Conservation (phyloP, 2,888 invertebrate species). For the Zygaena filipendulae region DNA sequence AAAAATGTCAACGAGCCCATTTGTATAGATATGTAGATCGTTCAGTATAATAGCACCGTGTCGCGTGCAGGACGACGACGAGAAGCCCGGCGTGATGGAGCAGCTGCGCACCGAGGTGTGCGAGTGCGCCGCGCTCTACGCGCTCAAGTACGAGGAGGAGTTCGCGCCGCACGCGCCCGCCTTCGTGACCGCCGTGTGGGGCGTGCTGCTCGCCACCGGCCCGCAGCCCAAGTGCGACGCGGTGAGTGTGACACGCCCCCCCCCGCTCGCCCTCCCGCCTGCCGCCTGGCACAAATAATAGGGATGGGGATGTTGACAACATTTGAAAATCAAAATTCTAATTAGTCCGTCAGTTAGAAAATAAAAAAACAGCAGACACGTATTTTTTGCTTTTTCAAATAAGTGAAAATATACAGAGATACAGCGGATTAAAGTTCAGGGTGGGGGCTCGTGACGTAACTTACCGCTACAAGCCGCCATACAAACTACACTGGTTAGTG, state of each 20-base stretch:
- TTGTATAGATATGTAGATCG: no score
- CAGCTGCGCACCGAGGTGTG: constrained; percentile 95
- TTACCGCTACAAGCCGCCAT: no score
- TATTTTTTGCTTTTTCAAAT: no score
- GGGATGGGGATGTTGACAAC: background rate
- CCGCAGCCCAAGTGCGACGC: constrained; percentile 90
- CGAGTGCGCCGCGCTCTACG: constrained; percentile 94
- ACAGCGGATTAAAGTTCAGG: no score
- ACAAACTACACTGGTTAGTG: no score
- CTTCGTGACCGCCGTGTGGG: constrained; percentile 97
- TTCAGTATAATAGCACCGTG: no score
- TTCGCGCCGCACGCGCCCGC: constrained; percentile 88
- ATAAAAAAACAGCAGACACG: no score
- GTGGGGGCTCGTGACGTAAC: no score
- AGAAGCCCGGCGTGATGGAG: constrained; percentile 90
- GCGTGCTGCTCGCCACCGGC: constrained; percentile 86
- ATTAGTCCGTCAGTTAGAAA: no score
- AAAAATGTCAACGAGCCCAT: no score
- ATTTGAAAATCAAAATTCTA: no score
- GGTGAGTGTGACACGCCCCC: constrained; percentile 65
- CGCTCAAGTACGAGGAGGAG: constrained; percentile 98
- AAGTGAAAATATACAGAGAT: no score
- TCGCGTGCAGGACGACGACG: constrained; percentile 83
- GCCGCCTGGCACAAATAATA: background rate
- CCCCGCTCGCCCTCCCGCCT: background rate